phyloP scores from a whole-genome alignment of 2,113 vertebrate species.

The Cebus imitator region DNA sequence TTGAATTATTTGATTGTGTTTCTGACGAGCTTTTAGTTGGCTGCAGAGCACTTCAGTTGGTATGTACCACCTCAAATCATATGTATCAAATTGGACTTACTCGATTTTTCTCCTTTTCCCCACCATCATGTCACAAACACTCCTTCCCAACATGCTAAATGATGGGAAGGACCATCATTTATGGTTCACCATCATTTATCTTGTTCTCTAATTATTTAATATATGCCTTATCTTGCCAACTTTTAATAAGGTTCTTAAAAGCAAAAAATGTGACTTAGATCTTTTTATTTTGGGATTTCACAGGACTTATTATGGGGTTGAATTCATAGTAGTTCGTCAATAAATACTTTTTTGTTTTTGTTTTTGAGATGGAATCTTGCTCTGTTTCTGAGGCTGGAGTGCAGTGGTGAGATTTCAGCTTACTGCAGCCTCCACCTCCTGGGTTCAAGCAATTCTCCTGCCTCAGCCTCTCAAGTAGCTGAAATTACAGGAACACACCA shows the following conservation, averaged over 20 bases:
- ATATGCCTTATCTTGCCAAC: neutral
- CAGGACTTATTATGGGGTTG: neutral
- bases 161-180: no score
- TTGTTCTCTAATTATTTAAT: neutral
- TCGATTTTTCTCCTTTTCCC: neutral
- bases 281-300: neutral
- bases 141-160: neutral
- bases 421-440: no score
- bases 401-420: no score
- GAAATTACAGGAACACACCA: no score
- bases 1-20: conserved; percentile 13
- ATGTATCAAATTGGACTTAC: neutral
- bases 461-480: no score
- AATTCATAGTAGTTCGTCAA: conserved; percentile 3
- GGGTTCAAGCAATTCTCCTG: no score
- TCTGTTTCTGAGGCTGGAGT: no score
- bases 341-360: neutral
- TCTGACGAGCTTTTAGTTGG: neutral
- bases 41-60: neutral
- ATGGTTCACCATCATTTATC: neutral
- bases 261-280: neutral
- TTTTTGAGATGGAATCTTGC: no score
- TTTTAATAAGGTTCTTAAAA: conserved; percentile 1
- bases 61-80: neutral
- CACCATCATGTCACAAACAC: neutral